Evolutionary conservation across 2,888 invertebrate species (phyloP), one percentile per base, ranked within the genome.

Genomic region (Dryobota labecula): DNA sequence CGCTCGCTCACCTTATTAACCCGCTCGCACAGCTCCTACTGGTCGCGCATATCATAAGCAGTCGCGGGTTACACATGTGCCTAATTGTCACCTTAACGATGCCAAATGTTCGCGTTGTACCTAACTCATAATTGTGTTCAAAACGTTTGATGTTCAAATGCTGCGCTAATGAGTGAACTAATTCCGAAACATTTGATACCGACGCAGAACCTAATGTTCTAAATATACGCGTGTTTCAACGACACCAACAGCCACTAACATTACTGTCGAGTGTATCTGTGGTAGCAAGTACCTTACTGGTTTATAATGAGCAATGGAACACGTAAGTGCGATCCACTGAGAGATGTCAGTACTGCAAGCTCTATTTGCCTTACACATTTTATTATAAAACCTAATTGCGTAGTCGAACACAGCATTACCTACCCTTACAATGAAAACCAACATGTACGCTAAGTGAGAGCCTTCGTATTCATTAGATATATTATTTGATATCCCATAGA

Each of bases 1-100:
- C 65, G 36, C 30, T 49, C 27, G 53, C 47, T 54, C 38, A 65
- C 75, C 68, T 78, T 81, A 74, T 78, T 62, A 67, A 67, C 53
- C 36, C 45, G 67, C 33, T 53, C 45, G 62, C 58, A 43, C 47
- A 15, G 41, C 53, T 27, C 38, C 38, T 66, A 27, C 38, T n/a
- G 75, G 53, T 53, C 64, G 36, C 27, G 43, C 47, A 60, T 58
- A 69, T 83, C 68, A 66, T 57, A 70, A 68, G 62, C 64, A 84
- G 73, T 63, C 53, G 62, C 64, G 30, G 45, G 47, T 53, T 70
- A 68, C 69, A 68, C 68, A 71, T 71, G 70, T 58, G 71, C 65
- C 72, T 82, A 76, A 82, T 72, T 76, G 68, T 79, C 73, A 54
- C 73, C 72, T 79, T 76, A 84, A 73, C 71, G 58, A 67, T 67